Conservation (phyloP, 2,797 vertebrate species). For the Crax fasciolata region DNA sequence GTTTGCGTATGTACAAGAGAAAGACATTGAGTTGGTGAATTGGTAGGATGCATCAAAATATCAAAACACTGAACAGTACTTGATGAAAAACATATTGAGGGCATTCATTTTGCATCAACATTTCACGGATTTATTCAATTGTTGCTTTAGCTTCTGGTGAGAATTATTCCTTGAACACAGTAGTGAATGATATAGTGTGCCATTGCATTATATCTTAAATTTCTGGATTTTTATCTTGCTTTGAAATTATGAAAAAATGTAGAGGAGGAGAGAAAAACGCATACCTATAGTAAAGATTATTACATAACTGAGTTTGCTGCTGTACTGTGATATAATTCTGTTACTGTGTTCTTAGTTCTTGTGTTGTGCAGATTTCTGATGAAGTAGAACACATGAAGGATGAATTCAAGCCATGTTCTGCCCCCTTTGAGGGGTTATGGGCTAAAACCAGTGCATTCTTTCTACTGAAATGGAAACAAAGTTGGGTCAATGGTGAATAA, state of each 20-base stretch:
- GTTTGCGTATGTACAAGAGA: neutral
- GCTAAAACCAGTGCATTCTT: neutral
- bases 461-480: neutral
- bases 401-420: neutral
- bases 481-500: neutral
- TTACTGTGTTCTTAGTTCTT: neutral
- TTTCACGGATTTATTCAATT: neutral
- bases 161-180: neutral
- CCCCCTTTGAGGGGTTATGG: neutral
- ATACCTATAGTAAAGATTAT: neutral
- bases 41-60: neutral
- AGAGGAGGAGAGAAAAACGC: rapidly evolving
- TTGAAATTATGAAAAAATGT: neutral
- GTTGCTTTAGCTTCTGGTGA: neutral
- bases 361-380: neutral
- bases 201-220: neutral
- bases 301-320: neutral
- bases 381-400: neutral
- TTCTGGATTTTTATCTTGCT: neutral
- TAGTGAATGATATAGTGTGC: neutral
- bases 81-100: neutral
- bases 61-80: neutral
- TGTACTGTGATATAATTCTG: neutral
- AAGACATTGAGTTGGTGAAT: neutral
- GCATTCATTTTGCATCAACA: neutral